Evolutionary conservation across 1,140 invertebrate species (phyloP), one percentile per base, ranked within the genome.

Genomic region (Sycobia sp.): DNA sequence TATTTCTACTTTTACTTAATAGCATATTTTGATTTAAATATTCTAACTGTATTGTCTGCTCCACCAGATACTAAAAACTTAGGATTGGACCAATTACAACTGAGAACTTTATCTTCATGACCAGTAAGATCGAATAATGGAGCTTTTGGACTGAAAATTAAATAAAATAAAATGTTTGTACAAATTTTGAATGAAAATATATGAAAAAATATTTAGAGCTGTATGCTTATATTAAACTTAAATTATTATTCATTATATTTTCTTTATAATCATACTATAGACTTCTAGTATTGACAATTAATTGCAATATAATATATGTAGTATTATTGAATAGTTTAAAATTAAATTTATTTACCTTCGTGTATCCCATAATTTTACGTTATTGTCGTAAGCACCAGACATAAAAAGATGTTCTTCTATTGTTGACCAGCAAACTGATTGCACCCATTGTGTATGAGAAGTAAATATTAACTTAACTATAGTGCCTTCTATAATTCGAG

Each of bases 351-450:
- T n/a, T n/a, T 74, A 92, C 92, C 91, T 95, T 81, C 96, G 86
- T 4, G 88, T 90, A 76, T 99, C 97, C 97, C 97, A 99, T 34
- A 98, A 79, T 82, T 99, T 99, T 22, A 97, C 86, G 34, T 90
- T 78, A 59, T 88, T 88, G 78, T 99, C 97, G 78, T 97, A 95
- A 14, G 92, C 90, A 4, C 94, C 95, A 11, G 95, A 98, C 3
- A 99, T 85, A 79, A 99, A 99, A 13, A 95, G 83, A 76, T 94
- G 84, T 73, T 95, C 89, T 67, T 92, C 84, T 0, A 85, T 87
- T n/a, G 84, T 88, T 0, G 93, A 95, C 97, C 97, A 99, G 62
- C 86, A 83, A 0, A 98, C 93, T 44, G 88, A 85, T 47, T 92
- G 90, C 1, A 99, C 91, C 96, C 96, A 98, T 32, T 92, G 89